A percentile compares a stretch with the other conserved stretches of the same genome.
These are phyloP conservation scores for Cydia amplana DNA, from an alignment of 1,140 invertebrate genomes.

Conservation along the genomic window DNA sequence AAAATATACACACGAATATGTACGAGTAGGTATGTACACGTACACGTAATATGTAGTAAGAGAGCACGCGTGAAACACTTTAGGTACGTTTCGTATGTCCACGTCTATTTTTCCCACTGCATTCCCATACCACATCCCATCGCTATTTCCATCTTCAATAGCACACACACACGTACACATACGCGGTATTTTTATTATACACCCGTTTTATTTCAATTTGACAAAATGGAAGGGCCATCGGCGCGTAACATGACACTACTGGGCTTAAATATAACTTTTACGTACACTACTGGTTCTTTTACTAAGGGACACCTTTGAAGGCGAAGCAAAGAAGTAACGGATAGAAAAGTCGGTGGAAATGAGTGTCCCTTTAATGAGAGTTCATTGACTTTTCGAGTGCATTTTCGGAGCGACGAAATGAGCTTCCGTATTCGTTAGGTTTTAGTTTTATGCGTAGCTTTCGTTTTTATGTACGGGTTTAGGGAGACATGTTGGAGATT, in stretches of 20 bases:
- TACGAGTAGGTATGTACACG: no score
- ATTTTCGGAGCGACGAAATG: slow-evolving; percentile 58
- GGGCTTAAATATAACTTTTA: slow-evolving; percentile 8
- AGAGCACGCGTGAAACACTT: background rate
- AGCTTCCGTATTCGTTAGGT: slow-evolving; percentile 63
- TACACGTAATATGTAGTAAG: no score
- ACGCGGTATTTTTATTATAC: slow-evolving; percentile 76
- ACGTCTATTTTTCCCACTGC: background rate
- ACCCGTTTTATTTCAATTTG: slow-evolving; percentile 77
- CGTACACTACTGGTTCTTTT: slow-evolving; percentile 44
- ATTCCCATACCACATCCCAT: slow-evolving; percentile 20
- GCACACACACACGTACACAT: slow-evolving; percentile 53
- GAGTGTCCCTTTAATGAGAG: slow-evolving; percentile 70
- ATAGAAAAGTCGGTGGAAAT: slow-evolving; percentile 50
- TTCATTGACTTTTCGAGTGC: slow-evolving; percentile 68
- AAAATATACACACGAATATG: no score
- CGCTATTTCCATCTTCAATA: slow-evolving; percentile 57
- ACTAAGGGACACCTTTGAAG: background rate
- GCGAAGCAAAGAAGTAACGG: slow-evolving; percentile 45
- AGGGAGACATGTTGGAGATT: background rate
- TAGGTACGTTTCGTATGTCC: slow-evolving; percentile 3
- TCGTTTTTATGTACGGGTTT: slow-evolving; percentile 26
- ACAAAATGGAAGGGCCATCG: slow-evolving; percentile 74
- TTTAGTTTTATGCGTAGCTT: slow-evolving; percentile 32
- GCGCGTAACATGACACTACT: slow-evolving; percentile 69